Conservation (phyloP, 2,113 vertebrate species). For the Pantherophis guttatus region DNA sequence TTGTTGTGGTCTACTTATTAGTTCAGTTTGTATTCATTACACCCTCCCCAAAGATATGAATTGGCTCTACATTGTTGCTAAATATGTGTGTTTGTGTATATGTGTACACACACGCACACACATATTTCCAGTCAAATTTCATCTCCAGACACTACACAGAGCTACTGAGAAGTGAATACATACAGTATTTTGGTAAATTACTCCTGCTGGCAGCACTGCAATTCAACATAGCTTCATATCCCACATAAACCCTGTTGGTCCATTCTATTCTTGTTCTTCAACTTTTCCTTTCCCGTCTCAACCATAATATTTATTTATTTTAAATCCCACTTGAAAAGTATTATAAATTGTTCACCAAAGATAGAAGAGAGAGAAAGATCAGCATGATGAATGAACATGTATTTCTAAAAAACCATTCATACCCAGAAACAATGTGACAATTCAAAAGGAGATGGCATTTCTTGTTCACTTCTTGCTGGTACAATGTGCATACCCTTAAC, state of each 20-base stretch:
- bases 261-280: neutral
- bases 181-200: conserved; percentile 40
- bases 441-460: conserved; percentile 60
- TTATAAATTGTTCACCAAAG: conserved; percentile 45
- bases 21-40: neutral
- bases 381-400: conserved; percentile 46
- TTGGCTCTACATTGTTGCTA: neutral
- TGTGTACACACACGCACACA: neutral
- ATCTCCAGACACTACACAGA: neutral
- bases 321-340: conserved; percentile 43
- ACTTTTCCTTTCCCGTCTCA: conserved; percentile 33
- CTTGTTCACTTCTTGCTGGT: conserved; percentile 42
- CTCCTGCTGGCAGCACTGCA: conserved; percentile 49
- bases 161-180: neutral
- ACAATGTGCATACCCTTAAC: conserved; percentile 28
- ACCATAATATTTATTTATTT: neutral
- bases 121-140: neutral
- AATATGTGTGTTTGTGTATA: neutral
- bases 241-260: conserved; percentile 20
- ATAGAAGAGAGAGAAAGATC: conserved; percentile 10
- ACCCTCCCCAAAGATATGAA: neutral
- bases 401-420: conserved; percentile 37
- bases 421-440: neutral
- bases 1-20: neutral
- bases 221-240: conserved; percentile 40